A percentile compares a stretch with the other conserved stretches of the same genome.
These are phyloP conservation scores for Tadarida brasiliensis DNA, from an alignment of 2,797 vertebrate species.

Conservation along the genomic window DNA sequence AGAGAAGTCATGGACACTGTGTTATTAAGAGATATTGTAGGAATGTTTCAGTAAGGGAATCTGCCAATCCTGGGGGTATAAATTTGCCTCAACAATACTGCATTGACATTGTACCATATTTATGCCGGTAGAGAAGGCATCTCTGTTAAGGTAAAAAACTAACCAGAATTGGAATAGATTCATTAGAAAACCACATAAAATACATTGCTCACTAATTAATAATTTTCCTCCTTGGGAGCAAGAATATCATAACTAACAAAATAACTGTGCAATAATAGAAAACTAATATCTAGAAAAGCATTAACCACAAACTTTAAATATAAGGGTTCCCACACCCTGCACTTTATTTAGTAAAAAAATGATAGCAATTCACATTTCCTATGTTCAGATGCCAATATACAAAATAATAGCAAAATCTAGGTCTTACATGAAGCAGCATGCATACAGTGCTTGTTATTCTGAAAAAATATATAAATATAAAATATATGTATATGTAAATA, in stretches of 20 bases:
- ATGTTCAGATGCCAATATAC: neutral
- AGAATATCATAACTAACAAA: neutral
- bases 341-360: slow-evolving; percentile 43
- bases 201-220: neutral
- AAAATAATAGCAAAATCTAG: neutral
- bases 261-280: neutral
- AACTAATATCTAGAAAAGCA: neutral
- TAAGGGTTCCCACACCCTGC: neutral
- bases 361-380: neutral
- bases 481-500: neutral
- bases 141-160: neutral
- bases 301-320: neutral
- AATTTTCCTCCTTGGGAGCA: neutral
- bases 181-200: neutral
- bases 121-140: neutral
- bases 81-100: neutral
- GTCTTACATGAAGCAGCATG: neutral
- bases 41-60: slow-evolving; percentile 39
- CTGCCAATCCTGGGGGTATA: neutral
- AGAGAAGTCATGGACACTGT: neutral
- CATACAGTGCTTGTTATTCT: neutral
- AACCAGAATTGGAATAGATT: neutral
- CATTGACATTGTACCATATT: neutral
- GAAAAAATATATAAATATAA: neutral
- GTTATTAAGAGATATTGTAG: neutral